Evolutionary conservation across 2,888 invertebrate species (phyloP), one percentile per base, ranked within the genome.

Genomic region (Reticulitermes lucifugus): DNA sequence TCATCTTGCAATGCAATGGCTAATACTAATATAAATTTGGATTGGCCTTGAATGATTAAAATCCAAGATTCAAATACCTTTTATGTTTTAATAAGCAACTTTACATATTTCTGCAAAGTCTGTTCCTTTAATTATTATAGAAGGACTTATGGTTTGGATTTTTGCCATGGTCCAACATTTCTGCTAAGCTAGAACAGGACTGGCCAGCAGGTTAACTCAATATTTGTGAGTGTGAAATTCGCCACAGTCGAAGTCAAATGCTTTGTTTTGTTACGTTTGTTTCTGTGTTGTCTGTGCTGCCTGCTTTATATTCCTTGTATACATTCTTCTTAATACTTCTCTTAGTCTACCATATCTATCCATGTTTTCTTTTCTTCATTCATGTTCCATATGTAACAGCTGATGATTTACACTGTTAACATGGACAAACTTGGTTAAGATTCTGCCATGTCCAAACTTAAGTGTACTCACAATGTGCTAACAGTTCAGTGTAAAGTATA

Each of bases 281-380:
- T 83, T 85, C 86, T 86, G 86, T 86, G 86, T 83, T 85, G 85
- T 84, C 85, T 86, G 83, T 79, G 84, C 85, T 85, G 85, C 84
- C 84, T 86, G 83, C 84, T 80, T 79, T 84, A 75, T 65, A 60
- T 71, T 84, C 84, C 86, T 86, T 79, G 75, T 79, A 79, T 84
- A 70, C 70, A 70, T 83, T 70, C 43, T 83, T 70, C 70, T 83
- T 83, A 83, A 60, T 83, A 80, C 80, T 85, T 80, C 79, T 83
- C 46, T 82, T 77, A 60, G 75, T 43, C 65, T 70, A 65, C 77
- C 65, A 21, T 41, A 22, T 51, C 80, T 82, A 46, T 86, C 77
- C 59, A 77, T 75, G 43, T 77, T 84, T 46, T 83, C 55, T 75
- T 75, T 73, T 73, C 73, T 73, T 73, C 73, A 73, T 41, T 73